Evolutionary conservation across 2,888 invertebrate genomes (phyloP).

Genomic region (Gymnoscelis rufifasciata): DNA sequence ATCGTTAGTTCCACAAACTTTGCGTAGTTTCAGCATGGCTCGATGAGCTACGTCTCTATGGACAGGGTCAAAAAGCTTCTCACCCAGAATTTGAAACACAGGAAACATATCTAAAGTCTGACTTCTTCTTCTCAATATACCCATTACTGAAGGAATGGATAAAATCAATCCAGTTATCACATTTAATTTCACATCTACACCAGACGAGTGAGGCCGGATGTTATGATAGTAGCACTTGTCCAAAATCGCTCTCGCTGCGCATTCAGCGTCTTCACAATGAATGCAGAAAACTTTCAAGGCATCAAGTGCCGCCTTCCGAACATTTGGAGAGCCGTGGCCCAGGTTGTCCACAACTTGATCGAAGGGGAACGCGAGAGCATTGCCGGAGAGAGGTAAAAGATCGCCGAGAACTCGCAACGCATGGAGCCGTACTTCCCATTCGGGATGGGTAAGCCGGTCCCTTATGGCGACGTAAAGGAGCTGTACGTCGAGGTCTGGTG

Average conservation of each 20-base stretch:
- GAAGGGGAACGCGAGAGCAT: conserved; percentile 84
- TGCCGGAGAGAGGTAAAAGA: conserved; percentile 85
- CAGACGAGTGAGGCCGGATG: conserved; percentile 72
- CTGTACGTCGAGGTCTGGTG: conserved; percentile 82
- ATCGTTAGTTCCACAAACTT: conserved; percentile 81
- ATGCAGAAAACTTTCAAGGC: conserved; percentile 85
- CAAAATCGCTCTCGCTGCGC: conserved; percentile 81
- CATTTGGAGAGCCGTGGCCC: conserved; percentile 88
- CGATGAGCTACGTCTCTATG: conserved; percentile 85
- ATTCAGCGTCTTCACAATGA: conserved; percentile 83
- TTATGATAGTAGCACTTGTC: conserved; percentile 82
- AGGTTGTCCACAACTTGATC: conserved; percentile 87
- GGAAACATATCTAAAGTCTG: conserved; percentile 69
- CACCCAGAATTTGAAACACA: conserved; percentile 74
- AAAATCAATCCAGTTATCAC: conserved; percentile 83
- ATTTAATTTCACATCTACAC: conserved; percentile 71
- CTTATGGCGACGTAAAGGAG: conserved; percentile 85
- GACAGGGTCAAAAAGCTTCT: conserved; percentile 72
- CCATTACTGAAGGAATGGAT: conserved; percentile 81
- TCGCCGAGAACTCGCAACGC: conserved; percentile 88
- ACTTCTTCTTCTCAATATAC: conserved; percentile 73
- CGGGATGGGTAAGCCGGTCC: conserved; percentile 86
- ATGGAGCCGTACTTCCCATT: conserved; percentile 91
- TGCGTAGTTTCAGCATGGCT: conserved; percentile 84
- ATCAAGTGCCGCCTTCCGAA: conserved; percentile 88